These are phyloP conservation scores for Smittia aterrima DNA, from an alignment of 2,888 invertebrate genomes.

Conservation along the genomic window DNA sequence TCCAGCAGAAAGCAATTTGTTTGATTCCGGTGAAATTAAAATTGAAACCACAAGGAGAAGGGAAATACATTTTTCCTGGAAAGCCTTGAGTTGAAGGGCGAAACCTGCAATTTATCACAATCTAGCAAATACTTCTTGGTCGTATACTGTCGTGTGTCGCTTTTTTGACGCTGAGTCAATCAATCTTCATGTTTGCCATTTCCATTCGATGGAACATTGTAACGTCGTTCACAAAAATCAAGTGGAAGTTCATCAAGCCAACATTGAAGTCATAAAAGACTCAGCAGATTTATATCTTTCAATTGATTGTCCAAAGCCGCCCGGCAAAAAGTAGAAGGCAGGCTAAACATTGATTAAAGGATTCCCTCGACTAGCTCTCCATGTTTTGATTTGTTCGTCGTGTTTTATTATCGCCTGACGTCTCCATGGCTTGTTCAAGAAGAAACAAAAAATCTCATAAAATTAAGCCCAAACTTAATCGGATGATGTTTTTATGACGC, in stretches of 20 bases:
- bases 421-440: not conserved
- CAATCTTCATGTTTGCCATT: not conserved
- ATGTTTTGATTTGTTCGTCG: conserved; percentile 9
- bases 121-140: too few species aligned
- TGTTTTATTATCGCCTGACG: conserved; percentile 18
- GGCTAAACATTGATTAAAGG: conserved; percentile 14
- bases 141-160: too few species aligned
- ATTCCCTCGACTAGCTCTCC: not conserved
- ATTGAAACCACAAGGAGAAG: too few species aligned
- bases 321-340: too few species aligned
- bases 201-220: not conserved
- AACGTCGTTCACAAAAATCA: not conserved
- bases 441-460: conserved; percentile 6
- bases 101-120: too few species aligned
- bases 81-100: too few species aligned
- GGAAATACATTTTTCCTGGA: too few species aligned
- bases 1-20: too few species aligned
- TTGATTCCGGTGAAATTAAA: too few species aligned
- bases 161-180: too few species aligned
- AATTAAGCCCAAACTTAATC: conserved; percentile 29
- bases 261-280: conserved; percentile 12
- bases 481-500: conserved; percentile 29
- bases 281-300: conserved; percentile 9
- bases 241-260: not conserved
- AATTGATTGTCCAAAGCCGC: not conserved